Evolutionary conservation across 1,140 invertebrate species (phyloP), one percentile per base, ranked within the genome.

Genomic region (Vanessa atalanta): DNA sequence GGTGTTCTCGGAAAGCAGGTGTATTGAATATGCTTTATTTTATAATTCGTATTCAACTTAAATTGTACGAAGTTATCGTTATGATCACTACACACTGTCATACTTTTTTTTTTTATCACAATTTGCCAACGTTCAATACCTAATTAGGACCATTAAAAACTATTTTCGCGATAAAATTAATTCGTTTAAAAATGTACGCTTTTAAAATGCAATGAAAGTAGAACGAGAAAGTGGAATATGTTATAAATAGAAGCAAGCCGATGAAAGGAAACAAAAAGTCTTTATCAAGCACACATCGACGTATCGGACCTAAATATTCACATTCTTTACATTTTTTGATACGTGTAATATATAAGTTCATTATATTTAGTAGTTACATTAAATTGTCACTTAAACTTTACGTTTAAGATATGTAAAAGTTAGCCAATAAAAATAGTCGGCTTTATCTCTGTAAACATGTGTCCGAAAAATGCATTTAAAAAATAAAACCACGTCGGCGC

Each of bases 401-500:
- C 48, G 3, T 51, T 51, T n/a, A 14, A 51, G 48, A 51, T 51
- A 13, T 15, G 15, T 37, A 37, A 61, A 61, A 37, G 26, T 61
- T 15, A 7, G 26, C 31, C 31, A 37, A 61, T 61, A 61, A 61
- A 61, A 15, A 14, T 61, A 11, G 53, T 16, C 53, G 23, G 57
- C 31, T 67, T 51, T 69, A 37, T 73, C 72, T 69, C 65, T 70
- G 47, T 43, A 23, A 81, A 70, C 75, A 69, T 75, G 67, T 85
- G 84, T 80, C 81, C 82, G 78, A 80, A 88, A 87, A 85, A 82
- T 76, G 77, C 76, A 78, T 80, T 82, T 73, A 82, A 83, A 84
- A 80, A 73, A 79, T 70, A 80, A 84, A 79, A 75, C 75, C 63
- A 70, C 79, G 78, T 65, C 78, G 73, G 77, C 73, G 81, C 86